Evolutionary conservation across 2,113 vertebrate species (phyloP).

Genomic region (Trinectes maculatus): DNA sequence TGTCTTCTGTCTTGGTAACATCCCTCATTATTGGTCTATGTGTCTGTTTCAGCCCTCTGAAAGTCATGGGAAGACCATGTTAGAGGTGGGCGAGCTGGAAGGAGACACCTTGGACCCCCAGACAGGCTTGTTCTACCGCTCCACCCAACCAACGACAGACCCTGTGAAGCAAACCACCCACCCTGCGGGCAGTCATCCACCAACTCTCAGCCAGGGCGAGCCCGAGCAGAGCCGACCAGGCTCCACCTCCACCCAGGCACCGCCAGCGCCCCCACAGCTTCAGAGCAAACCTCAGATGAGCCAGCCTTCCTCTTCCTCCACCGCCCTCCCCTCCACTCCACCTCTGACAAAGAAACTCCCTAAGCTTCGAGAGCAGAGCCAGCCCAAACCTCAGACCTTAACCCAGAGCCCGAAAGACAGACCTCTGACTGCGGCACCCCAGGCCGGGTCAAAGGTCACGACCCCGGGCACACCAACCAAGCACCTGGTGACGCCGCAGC

Average conservation of each 20-base stretch:
- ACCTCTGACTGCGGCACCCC: conserved; percentile 70
- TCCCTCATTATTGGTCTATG: background rate
- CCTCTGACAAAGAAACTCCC: conserved; percentile 85
- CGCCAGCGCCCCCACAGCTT: conserved; percentile 53
- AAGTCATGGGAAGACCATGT: conserved; percentile 82
- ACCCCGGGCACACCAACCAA: conserved; percentile 12
- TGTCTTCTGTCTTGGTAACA: background rate
- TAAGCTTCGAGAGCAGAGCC: conserved; percentile 80
- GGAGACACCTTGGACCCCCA: conserved; percentile 98
- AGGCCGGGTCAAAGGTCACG: conserved; percentile 47
- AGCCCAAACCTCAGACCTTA: conserved; percentile 63
- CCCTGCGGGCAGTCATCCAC: conserved; percentile 2
- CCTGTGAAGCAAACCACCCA: conserved; percentile 79
- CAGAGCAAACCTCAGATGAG: conserved; percentile 78
- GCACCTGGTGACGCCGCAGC: conserved; percentile 86
- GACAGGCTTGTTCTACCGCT: conserved; percentile 96
- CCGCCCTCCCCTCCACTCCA: conserved; percentile 71
- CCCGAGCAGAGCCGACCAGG: conserved; percentile 70
- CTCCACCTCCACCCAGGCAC: conserved; percentile 21
- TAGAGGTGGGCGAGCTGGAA: conserved; percentile 93
- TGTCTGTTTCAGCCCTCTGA: conserved; percentile 80
- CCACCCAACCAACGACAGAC: conserved; percentile 77
- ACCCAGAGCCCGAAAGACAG: conserved; percentile 83
- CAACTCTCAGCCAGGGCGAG: conserved; percentile 15
- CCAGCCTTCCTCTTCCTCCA: conserved; percentile 87